These are phyloP conservation scores for Tragelaphus buxtoni DNA, from an alignment of 2,113 vertebrate genomes.

Conservation along the genomic window DNA sequence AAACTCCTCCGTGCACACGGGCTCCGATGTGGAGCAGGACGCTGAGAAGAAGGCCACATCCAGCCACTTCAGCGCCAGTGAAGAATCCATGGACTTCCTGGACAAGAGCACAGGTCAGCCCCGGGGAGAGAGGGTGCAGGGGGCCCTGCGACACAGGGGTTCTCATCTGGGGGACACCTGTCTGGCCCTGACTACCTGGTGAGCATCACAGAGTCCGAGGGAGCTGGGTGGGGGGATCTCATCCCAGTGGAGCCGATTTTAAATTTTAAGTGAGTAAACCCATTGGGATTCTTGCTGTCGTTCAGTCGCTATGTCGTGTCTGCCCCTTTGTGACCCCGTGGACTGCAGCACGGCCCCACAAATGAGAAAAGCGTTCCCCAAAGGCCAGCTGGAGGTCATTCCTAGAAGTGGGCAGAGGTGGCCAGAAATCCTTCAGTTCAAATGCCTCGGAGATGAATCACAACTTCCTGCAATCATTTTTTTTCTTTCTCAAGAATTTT, in stretches of 20 bases:
- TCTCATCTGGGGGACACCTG: rapidly evolving
- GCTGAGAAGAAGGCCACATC: conserved; percentile 90
- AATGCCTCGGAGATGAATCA: neutral
- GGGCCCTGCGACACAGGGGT: rapidly evolving
- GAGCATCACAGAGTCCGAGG: rapidly evolving
- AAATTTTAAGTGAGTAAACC: neutral
- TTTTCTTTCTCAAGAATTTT: neutral
- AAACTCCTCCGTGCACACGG: conserved; percentile 97
- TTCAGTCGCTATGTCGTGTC: neutral
- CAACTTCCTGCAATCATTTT: neutral
- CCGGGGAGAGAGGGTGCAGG: neutral
- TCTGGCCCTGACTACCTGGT: rapidly evolving
- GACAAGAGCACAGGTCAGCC: conserved; percentile 88
- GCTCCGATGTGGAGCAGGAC: conserved; percentile 96
- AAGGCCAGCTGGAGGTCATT: neutral
- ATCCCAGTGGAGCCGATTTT: neutral
- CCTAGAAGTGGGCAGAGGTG: neutral
- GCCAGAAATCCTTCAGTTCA: neutral
- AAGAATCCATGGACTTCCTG: conserved; percentile 97
- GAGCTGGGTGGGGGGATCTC: rapidly evolving
- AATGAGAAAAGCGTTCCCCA: neutral
- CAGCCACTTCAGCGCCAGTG: conserved; percentile 95
- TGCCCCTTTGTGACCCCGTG: neutral
- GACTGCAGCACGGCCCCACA: neutral
- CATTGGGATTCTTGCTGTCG: neutral